phyloP scores from a whole-genome alignment of 2,888 invertebrate species.

The Allacma fusca region DNA sequence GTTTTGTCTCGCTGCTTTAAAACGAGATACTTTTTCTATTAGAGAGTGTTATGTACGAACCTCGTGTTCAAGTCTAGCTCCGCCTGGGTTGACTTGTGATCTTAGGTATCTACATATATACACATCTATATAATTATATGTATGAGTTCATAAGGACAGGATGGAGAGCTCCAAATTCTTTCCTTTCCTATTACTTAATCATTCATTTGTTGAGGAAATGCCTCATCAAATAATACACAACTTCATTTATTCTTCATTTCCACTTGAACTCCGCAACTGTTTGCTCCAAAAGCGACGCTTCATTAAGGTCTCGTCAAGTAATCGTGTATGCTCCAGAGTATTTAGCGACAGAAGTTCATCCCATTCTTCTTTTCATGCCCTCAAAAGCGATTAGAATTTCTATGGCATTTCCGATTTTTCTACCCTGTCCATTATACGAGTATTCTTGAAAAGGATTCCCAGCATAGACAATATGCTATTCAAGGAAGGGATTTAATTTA shows the following conservation, averaged over 20 bases:
- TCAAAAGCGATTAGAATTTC: background rate
- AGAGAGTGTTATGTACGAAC: too few relatives aligned
- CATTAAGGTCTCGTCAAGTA: background rate
- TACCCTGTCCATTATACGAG: too few relatives aligned
- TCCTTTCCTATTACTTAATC: slow-evolving; percentile 1
- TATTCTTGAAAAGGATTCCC: too few relatives aligned
- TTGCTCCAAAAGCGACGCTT: background rate
- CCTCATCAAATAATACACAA: background rate
- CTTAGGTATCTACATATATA: too few relatives aligned
- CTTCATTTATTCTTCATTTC: background rate
- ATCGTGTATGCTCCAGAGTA: background rate
- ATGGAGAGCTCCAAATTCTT: background rate
- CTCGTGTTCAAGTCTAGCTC: too few relatives aligned
- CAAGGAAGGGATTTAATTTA: too few relatives aligned
- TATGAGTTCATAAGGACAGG: background rate
- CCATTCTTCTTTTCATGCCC: background rate
- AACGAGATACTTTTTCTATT: too few relatives aligned
- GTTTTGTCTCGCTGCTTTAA: background rate
- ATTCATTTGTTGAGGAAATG: slow-evolving; percentile 3
- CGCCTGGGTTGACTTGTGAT: background rate
- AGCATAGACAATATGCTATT: too few relatives aligned
- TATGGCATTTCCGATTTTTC: too few relatives aligned
- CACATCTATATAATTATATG: background rate
- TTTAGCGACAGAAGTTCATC: background rate
- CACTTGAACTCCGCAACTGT: background rate